Evolutionary conservation across 2,113 vertebrate species (phyloP).

Genomic region (Rattus norvegicus): GRCr8 NC_086034.1:44515501-44516000

Average conservation of each 20-base stretch:
- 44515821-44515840: neutral
- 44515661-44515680: neutral
- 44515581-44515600: neutral
- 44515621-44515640: neutral
- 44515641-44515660: neutral
- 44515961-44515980: neutral
- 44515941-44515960: neutral
- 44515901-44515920: neutral
- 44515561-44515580: neutral
- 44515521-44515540: too few relatives aligned
- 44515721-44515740: neutral
- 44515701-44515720: neutral
- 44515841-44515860: neutral
- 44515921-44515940: neutral
- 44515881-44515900: neutral
- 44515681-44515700: neutral
- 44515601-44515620: neutral
- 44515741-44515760: neutral
- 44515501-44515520: too few relatives aligned
- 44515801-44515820: neutral
- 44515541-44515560: neutral
- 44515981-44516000: neutral
- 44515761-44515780: neutral
- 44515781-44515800: neutral
- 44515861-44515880: rapidly evolving